These are phyloP conservation scores for Stictonetta naevosa DNA, from an alignment of 2,113 vertebrate genomes.

Conservation along the genomic window DNA sequence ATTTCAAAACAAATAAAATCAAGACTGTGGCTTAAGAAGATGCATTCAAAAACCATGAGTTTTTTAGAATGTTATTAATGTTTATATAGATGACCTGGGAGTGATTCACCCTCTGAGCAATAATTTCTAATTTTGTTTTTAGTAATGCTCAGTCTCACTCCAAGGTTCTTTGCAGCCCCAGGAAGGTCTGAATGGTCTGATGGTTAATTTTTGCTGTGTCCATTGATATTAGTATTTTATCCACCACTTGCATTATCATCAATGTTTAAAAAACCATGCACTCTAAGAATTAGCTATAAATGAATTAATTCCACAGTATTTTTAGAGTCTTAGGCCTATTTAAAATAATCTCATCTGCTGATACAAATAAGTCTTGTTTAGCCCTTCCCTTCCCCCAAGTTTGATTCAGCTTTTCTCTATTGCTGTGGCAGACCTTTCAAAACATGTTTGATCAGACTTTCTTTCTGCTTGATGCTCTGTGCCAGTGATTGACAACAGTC, in stretches of 20 bases:
- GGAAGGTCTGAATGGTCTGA: conserved; percentile 15
- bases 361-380: background rate
- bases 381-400: background rate
- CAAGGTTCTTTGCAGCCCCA: conserved; percentile 10
- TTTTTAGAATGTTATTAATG: background rate
- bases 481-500: conserved; percentile 23
- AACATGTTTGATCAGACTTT: conserved; percentile 8
- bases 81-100: conserved; percentile 21
- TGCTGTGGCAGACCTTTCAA: conserved; percentile 38
- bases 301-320: background rate
- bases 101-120: background rate
- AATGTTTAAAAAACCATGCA: background rate
- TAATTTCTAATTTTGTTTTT: conserved; percentile 18
- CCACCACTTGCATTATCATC: background rate
- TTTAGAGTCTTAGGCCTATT: background rate
- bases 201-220: background rate
- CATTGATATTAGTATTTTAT: background rate
- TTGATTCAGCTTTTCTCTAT: background rate
- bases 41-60: background rate
- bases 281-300: background rate
- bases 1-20: conserved; percentile 7
- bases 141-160: conserved; percentile 6
- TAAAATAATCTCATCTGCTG: conserved; percentile 19
- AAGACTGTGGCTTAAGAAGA: background rate
- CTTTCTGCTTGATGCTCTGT: conserved; percentile 9